Evolutionary conservation across 2,797 vertebrate genomes (phyloP), one percentile per base, ranked within the genome.

Genomic region (Sciurus vulgaris): DNA sequence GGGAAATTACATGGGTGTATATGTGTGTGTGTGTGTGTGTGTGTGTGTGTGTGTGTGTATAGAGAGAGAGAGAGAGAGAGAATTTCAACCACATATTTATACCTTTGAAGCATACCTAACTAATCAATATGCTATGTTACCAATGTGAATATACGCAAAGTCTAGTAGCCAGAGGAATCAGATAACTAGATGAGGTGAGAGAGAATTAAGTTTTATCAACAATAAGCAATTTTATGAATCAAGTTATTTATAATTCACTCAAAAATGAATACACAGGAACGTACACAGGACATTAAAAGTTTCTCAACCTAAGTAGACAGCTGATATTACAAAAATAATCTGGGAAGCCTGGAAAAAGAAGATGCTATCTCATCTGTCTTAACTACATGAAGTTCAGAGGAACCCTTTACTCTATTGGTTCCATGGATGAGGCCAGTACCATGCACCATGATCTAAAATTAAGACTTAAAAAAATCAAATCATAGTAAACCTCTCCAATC

Each of bases 191-290:
- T 67, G 11, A 92, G 33, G 28, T 84, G 11, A 90, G 20, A 93
- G 11, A 90, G 20, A 93, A 86, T 54, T 47, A 83, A 89, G 26
- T 89, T 47, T 69, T 74, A 22, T 61, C 82, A 94, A 89, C n/a
- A 79, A 56, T 20, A 7, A 96, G 35, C 70, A 93, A 91, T 61
- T 94, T 96, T 90, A 95, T 91, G 86, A 74, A 91, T 85, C 72
- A n/a, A 78, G n/a, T 67, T n/a, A 83, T 74, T 63, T 69, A 69
- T 18, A 86, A 87, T 89, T 86, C n/a, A 91, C 54, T 88, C 41
- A 95, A 56, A 76, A 89, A 76, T 67, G 73, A 95, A 86, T n/a
- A 84, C 30, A 61, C 12, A 9, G n/a, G 3, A 20, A 91, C 12
- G 1, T 54, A 61, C 18, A 87, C 3, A 67, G 30, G 15, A 7